These are phyloP conservation scores for Morpho deidamia DNA, from an alignment of 2,888 invertebrate genomes.

Conservation along the genomic window DNA sequence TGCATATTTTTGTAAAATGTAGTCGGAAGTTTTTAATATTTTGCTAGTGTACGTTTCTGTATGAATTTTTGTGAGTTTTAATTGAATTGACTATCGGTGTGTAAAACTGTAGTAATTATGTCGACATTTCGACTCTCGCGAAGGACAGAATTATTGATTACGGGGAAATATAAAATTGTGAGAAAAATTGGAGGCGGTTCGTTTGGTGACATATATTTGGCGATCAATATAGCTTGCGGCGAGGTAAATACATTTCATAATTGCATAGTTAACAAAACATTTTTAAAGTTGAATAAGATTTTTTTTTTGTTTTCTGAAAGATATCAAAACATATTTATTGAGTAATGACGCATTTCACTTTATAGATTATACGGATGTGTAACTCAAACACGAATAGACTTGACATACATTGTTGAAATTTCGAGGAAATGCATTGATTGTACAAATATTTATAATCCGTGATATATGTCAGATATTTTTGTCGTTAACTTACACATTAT, in stretches of 20 bases:
- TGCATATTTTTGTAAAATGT: constrained; percentile 28
- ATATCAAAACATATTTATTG: not conserved
- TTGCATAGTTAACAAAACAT: not conserved
- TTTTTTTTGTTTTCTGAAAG: not conserved
- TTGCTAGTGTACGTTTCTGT: constrained; percentile 16
- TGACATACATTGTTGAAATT: too few relatives aligned
- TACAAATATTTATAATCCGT: too few relatives aligned
- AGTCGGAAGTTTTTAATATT: constrained; percentile 19
- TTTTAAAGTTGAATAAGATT: constrained; percentile 1
- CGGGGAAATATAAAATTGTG: constrained; percentile 95
- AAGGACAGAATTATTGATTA: constrained; percentile 47
- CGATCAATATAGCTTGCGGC: constrained; percentile 94
- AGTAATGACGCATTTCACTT: not conserved
- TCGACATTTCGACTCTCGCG: constrained; percentile 4
- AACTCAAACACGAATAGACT: not conserved
- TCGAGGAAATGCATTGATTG: too few relatives aligned
- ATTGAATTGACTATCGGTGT: constrained; percentile 4
- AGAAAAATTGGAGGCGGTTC: constrained; percentile 99
- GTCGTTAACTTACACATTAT: too few relatives aligned
- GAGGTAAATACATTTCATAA: constrained; percentile 79
- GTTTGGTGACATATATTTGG: constrained; percentile 99
- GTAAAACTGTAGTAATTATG: constrained; percentile 2
- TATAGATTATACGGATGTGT: not conserved
- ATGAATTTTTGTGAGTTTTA: constrained; percentile 14
- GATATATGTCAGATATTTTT: too few relatives aligned